Base-by-base conservation (phyloP, 2,113 vertebrate species). In the Odocoileus virginianus region DNA sequence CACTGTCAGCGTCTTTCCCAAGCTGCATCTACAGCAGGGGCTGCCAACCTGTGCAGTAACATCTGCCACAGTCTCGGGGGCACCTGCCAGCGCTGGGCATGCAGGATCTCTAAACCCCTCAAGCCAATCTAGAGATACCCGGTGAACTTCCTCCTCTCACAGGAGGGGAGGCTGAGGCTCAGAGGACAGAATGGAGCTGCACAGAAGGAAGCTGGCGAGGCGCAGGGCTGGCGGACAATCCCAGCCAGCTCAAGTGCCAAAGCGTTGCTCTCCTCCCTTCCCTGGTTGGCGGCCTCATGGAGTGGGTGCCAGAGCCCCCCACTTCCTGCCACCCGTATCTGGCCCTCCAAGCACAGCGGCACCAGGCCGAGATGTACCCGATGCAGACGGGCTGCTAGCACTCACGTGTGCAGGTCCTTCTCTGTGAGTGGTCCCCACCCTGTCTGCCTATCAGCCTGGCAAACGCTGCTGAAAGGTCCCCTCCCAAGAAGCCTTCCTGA, bases 401-500 rank as follows among this genome's bases (percentile, higher is more conserved):
- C 55, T 19, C 10, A 67, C 25, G 74, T 2, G 30, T 0, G n/a
- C 27, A 7, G 3, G 2, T 57, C 45, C 36, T 36, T 61, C 67
- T 79, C 52, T 36, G 57, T 0, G 1, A 47, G 61, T 21, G 43
- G 57, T 19, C 64, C 45, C 33, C 1, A 40, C 23, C 17, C 74
- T 15, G 4, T 16, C 27, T 6, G 23, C 76, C 54, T 7, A 3
- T 74, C 30, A 45, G 25, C 27, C 2, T 25, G 36, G 50, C 50
- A 84, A 15, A 94, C 54, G 36, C 81, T 86, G 40, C 85, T 58
- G 52, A 54, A 64, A 94, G 17, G 61, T 64, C 23, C 55, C 50
- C 47, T 83, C 27, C 88, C 19, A 45, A 50, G 86, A 88, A 78
- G 93, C 36, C 23, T 84, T 91, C 76, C 64, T 52, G 95, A 33